Evolutionary conservation across 2,888 invertebrate genomes (phyloP), one percentile per base, ranked within the genome.

Genomic region (Bibio marci): DNA sequence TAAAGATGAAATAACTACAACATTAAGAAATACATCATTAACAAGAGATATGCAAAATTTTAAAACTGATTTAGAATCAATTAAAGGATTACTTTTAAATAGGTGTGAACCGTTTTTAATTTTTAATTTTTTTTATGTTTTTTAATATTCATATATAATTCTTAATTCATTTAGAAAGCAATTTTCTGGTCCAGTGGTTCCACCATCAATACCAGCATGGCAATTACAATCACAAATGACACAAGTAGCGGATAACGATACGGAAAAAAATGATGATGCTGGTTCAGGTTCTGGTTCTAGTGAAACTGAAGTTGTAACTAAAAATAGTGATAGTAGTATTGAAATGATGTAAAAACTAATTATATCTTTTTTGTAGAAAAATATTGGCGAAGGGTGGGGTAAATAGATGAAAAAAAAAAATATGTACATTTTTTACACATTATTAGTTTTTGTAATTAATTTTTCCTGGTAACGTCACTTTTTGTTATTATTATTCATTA

Each of bases 131-230:
- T 30, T n/a, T n/a, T n/a, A n/a, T n/a, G n/a, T 31, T 22, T 25
- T 18, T 11, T 22, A 30, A 39, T 17, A 25, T 31, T 31, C 33
- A n/a, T n/a, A n/a, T n/a, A 27, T 32, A 38, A 28, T 35, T 46
- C 43, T 44, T 44, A 35, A 6, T 36, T 36, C 41, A 47, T 47
- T 39, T 46, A 80, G 83, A 52, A 83, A 82, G 58, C 83, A 83
- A 62, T 85, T 85, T 58, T 79, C 83, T 15, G 69, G 74, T 11
- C 70, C 80, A 3, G 62, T 70, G 1, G 69, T 73, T 19, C 72
- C 74, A 1, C 71, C 76, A 2, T 80, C 80, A 2, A 83, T 85
- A 48, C 83, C 85, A 15, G 73, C 80, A 12, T 85, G 85, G 85
- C 83, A 85, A 57, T 62, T 81, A 42, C 73, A 52, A 18, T 49